A percentile compares a stretch with the other conserved stretches of the same genome.
Conservation (phyloP, 30 jellyfish, hydroid and myxozoan species). For the Turritopsis dohrnii region DNA sequence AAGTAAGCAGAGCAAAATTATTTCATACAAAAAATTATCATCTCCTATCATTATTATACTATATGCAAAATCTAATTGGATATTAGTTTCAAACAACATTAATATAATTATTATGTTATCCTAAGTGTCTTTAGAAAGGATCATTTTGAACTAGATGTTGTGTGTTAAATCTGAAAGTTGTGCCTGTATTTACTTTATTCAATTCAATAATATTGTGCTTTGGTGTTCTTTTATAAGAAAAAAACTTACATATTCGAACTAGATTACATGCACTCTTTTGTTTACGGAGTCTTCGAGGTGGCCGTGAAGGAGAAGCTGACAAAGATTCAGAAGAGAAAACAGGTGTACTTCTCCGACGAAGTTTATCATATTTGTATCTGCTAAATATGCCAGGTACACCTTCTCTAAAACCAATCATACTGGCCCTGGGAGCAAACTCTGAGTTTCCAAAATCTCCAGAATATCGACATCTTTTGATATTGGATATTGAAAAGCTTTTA, state of each 20-base stretch:
- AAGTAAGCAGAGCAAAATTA: background rate
- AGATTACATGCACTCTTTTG: background rate
- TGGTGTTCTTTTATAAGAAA: background rate
- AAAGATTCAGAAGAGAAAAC: background rate
- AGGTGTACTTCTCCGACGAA: constrained; percentile 22
- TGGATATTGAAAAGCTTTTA: background rate
- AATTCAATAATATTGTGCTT: background rate
- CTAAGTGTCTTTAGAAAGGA: background rate
- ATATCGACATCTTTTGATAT: background rate
- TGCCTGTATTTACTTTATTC: background rate
- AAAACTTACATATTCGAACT: constrained; percentile 21
- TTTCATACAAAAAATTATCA: background rate
- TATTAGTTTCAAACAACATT: background rate
- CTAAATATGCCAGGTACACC: constrained; percentile 94
- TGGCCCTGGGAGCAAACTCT: constrained; percentile 36
- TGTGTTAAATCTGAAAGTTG: background rate
- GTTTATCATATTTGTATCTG: constrained; percentile 44
- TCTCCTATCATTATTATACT: background rate
- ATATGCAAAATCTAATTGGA: too few relatives aligned
- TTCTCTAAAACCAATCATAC: constrained; percentile 76
- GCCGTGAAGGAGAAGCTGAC: background rate
- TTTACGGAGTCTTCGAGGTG: constrained; percentile 7
- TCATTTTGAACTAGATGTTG: background rate
- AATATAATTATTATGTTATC: background rate
- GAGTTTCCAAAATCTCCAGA: constrained; percentile 9